Percentiles rank a stretch among this genome's conserved stretches.
These are phyloP conservation scores for Ceriagrion tenellum DNA, from an alignment of 2,888 invertebrate species.

Conservation along the genomic window DNA sequence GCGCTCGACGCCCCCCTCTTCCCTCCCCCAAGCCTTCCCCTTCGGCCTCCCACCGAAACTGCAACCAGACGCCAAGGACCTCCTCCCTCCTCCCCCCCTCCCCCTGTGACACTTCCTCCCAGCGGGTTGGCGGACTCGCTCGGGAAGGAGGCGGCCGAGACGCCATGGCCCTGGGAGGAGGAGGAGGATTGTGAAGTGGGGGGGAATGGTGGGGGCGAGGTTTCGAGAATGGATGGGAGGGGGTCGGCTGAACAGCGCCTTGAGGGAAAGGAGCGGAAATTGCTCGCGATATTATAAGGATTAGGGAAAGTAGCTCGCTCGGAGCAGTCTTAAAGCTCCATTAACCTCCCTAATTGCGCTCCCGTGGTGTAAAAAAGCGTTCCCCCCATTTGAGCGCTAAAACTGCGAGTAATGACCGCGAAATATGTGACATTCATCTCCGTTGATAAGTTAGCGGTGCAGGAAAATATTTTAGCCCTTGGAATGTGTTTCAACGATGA, in stretches of 20 bases:
- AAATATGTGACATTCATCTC: not conserved
- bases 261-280: constrained; percentile 28
- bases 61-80: not conserved
- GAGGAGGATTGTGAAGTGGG: too few species aligned
- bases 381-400: not conserved
- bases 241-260: not conserved
- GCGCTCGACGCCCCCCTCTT: too few species aligned
- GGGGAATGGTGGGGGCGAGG: not conserved
- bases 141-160: not conserved
- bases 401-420: constrained; percentile 19
- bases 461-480: not conserved
- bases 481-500: too few species aligned
- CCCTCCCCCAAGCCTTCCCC: not conserved
- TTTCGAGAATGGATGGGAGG: not conserved
- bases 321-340: not conserved
- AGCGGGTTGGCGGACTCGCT: not conserved
- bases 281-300: constrained; percentile 32
- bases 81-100: not conserved
- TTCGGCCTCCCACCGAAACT: not conserved
- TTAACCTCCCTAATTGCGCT: constrained; percentile 32
- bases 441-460: not conserved
- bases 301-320: constrained; percentile 26
- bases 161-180: not conserved
- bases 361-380: constrained; percentile 5
- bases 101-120: too few species aligned